phyloP scores from a whole-genome alignment of 2,888 invertebrate species.

The Cerastis rubricosa region DNA sequence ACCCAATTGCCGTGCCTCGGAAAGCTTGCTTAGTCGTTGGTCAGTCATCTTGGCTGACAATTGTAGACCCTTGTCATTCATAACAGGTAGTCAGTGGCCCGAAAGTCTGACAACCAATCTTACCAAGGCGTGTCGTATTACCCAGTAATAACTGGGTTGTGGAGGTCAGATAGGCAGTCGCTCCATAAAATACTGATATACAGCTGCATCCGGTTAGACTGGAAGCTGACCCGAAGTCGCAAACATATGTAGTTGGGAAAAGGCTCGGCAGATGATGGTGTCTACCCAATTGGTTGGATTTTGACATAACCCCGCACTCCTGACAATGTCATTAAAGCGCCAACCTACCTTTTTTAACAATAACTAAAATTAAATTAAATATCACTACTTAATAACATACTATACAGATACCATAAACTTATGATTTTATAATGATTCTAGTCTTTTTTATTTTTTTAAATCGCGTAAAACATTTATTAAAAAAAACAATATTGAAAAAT shows the following conservation, averaged over 20 bases:
- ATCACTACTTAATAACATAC: background rate
- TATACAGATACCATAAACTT: background rate
- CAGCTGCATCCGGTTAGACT: background rate
- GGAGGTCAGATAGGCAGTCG: background rate
- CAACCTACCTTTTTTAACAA: background rate
- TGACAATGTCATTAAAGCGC: background rate
- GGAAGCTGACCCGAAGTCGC: background rate
- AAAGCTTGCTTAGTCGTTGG: too few species aligned
- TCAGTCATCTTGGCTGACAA: background rate
- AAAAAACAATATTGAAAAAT: background rate
- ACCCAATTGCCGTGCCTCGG: too few species aligned
- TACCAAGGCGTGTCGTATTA: background rate
- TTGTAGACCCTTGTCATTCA: background rate
- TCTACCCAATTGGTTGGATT: background rate
- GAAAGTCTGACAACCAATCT: background rate
- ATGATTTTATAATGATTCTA: slow-evolving; percentile 2
- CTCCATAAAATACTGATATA: background rate
- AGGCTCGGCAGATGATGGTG: background rate
- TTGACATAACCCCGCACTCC: background rate
- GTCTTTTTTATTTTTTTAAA: background rate
- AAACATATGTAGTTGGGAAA: background rate
- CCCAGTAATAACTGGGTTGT: background rate
- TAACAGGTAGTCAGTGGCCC: background rate
- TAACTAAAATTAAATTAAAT: background rate
- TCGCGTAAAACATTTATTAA: background rate